Conservation (phyloP, 2,113 vertebrate genomes). For the Aplodontia rufa region DNA sequence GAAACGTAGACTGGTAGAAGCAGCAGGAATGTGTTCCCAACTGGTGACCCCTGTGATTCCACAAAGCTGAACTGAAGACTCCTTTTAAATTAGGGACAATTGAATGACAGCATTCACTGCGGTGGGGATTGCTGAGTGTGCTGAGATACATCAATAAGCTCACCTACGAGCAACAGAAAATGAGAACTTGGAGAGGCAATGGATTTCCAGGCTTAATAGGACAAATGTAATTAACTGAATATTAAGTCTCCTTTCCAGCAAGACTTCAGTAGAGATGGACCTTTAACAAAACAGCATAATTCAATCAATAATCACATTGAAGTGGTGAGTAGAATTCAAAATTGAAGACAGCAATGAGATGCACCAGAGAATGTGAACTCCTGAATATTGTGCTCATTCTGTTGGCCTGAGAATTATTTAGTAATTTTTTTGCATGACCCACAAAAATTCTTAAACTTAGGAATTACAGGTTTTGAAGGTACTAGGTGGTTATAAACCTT, state of each 20-base stretch:
- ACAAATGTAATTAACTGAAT: constrained; percentile 73
- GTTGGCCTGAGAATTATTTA: not conserved
- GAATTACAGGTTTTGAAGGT: constrained; percentile 22
- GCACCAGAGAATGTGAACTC: not conserved
- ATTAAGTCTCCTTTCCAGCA: constrained; percentile 67
- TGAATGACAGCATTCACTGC: not conserved
- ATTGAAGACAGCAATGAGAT: not conserved
- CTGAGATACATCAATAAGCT: constrained; percentile 19
- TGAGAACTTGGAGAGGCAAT: constrained; percentile 56
- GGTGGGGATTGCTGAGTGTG: not conserved
- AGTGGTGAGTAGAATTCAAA: constrained; percentile 38
- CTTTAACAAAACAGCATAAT: constrained; percentile 68
- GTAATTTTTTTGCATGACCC: constrained; percentile 22
- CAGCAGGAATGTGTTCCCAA: constrained; percentile 5
- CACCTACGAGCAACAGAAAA: constrained; percentile 39
- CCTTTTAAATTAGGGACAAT: constrained; percentile 57
- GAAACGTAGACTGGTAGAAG: not conserved
- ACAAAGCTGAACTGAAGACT: not conserved
- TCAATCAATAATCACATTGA: constrained; percentile 61
- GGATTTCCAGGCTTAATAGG: constrained; percentile 56
- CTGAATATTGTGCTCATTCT: not conserved
- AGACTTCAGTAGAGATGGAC: constrained; percentile 43
- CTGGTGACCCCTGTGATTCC: constrained; percentile 32
- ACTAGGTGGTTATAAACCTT: not conserved
- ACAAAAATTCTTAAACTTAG: constrained; percentile 40